These are phyloP conservation scores for Beris morrisii DNA, from an alignment of 2,888 invertebrate genomes.

Conservation along the genomic window DNA sequence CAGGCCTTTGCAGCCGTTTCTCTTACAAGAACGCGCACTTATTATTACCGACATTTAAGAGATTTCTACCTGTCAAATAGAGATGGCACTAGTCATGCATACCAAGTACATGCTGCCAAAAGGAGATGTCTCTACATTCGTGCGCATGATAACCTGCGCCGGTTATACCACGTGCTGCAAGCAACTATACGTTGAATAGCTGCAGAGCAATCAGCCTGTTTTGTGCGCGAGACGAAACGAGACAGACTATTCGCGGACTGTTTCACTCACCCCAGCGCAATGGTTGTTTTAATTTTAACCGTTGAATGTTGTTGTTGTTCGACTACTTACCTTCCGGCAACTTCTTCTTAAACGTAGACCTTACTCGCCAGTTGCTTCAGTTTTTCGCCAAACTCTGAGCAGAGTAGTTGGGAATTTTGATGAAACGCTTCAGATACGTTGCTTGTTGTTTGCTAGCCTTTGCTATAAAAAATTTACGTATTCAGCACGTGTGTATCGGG, in stretches of 20 bases:
- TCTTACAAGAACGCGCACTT: constrained; percentile 2
- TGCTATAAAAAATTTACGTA: constrained; percentile 25
- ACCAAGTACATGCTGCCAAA: not conserved
- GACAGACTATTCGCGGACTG: not conserved
- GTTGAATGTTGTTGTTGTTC: constrained; percentile 21
- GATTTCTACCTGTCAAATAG: constrained; percentile 9
- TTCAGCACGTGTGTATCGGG: constrained; percentile 18
- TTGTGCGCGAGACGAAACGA: constrained; percentile 5
- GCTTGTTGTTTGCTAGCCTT: not conserved
- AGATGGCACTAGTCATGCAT: not conserved
- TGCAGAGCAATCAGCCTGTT: not conserved
- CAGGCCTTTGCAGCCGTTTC: not conserved
- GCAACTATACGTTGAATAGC: not conserved
- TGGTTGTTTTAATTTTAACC: constrained; percentile 1
- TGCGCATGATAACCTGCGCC: constrained; percentile 12
- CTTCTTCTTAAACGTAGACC: constrained; percentile 27
- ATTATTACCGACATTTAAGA: constrained; percentile 2
- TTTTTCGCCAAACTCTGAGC: constrained; percentile 43
- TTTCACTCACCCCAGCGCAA: constrained; percentile 2
- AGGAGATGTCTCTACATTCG: not conserved
- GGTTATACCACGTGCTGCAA: constrained; percentile 23
- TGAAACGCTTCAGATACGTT: not conserved
- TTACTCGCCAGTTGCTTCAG: constrained; percentile 45
- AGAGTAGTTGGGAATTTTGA: constrained; percentile 40
- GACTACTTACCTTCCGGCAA: constrained; percentile 25